Percentiles rank a stretch among this genome's conserved stretches.
Evolutionary conservation across 2,888 invertebrate species (phyloP).

Genomic region (Plagodis dolabraria): DNA sequence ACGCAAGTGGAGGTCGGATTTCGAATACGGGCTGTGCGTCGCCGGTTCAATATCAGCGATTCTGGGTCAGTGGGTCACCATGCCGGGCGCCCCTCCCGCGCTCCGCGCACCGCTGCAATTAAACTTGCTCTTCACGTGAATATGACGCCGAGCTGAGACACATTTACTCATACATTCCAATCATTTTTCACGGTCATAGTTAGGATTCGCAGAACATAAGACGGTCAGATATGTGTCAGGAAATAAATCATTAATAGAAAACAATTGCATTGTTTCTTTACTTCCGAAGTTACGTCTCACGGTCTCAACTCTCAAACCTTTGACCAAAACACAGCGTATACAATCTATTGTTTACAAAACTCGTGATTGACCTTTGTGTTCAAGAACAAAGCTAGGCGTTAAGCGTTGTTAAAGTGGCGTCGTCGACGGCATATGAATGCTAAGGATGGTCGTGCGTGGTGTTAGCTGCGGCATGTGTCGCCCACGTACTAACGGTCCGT

Average conservation of each 20-base stretch:
- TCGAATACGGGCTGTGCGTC: constrained; percentile 75
- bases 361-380: constrained; percentile 56
- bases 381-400: constrained; percentile 48
- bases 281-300: constrained; percentile 44
- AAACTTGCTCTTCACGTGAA: constrained; percentile 66
- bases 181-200: constrained; percentile 34
- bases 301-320: constrained; percentile 39
- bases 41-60: constrained; percentile 82
- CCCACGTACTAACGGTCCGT: constrained; percentile 74
- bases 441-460: constrained; percentile 46
- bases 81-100: constrained; percentile 60
- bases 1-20: constrained; percentile 77
- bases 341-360: constrained; percentile 44
- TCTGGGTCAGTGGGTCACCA: constrained; percentile 83
- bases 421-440: constrained; percentile 48
- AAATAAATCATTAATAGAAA: constrained; percentile 17
- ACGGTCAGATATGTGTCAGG: constrained; percentile 26
- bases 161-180: constrained; percentile 33
- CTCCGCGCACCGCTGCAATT: constrained; percentile 52
- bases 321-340: constrained; percentile 36
- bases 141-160: constrained; percentile 40
- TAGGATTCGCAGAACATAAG: neutral
- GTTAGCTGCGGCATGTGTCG: constrained; percentile 55
- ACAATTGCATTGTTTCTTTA: constrained; percentile 21
- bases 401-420: constrained; percentile 32